A percentile compares a stretch with the other conserved stretches of the same genome.
phyloP scores from a whole-genome alignment of 2,797 vertebrate genomes.

The Cirrhinus molitorella region DNA sequence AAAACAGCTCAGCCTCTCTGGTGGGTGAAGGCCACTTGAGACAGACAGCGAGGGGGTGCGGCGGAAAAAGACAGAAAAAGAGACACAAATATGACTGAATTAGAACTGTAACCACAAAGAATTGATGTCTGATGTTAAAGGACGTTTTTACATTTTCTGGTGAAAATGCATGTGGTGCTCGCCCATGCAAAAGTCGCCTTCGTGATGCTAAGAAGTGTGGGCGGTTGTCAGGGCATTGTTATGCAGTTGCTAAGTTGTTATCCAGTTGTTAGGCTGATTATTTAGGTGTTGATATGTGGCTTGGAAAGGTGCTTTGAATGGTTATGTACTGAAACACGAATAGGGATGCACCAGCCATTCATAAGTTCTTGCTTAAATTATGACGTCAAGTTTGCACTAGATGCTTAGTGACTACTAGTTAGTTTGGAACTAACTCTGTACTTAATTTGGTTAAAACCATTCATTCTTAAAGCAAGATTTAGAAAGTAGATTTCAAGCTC shows the following conservation, averaged over 20 bases:
- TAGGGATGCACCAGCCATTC: background rate
- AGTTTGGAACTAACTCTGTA: background rate
- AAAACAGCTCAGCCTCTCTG: slow-evolving; percentile 47
- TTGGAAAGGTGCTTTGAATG: background rate
- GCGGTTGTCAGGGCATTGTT: background rate
- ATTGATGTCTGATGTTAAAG: background rate
- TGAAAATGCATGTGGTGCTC: background rate
- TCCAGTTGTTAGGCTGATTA: background rate
- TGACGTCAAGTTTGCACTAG: background rate
- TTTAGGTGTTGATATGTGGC: background rate
- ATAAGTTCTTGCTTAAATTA: background rate
- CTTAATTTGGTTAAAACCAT: background rate
- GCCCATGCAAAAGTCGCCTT: background rate
- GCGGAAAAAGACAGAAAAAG: background rate
- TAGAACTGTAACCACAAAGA: slow-evolving; percentile 7
- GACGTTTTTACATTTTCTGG: background rate
- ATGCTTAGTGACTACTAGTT: background rate
- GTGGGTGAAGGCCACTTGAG: slow-evolving; percentile 51
- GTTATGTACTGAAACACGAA: background rate
- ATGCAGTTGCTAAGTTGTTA: background rate
- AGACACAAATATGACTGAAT: slow-evolving; percentile 15
- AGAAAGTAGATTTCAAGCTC: background rate
- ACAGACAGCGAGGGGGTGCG: slow-evolving; percentile 24
- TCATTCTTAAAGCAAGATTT: background rate
- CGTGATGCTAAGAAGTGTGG: background rate